These are phyloP conservation scores for Todus mexicanus DNA, from an alignment of 2,797 vertebrate species.

Conservation along the genomic window DNA sequence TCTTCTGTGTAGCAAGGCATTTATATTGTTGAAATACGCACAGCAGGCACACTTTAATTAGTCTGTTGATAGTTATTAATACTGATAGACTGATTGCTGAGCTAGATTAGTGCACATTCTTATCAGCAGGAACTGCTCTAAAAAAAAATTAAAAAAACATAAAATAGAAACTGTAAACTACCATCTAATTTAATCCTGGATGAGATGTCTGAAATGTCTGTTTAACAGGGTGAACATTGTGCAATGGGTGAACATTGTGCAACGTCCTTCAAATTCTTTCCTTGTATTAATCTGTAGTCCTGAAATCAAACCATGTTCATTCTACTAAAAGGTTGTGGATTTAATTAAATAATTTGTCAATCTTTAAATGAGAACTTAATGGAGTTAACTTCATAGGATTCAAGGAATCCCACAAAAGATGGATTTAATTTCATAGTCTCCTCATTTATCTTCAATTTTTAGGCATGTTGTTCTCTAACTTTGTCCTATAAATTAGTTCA, in stretches of 20 bases:
- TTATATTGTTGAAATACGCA: slow-evolving; percentile 9
- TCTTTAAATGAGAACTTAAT: not conserved
- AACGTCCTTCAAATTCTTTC: not conserved
- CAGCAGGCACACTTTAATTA: slow-evolving; percentile 20
- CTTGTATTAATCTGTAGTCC: not conserved
- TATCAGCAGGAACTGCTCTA: not conserved
- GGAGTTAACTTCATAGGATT: not conserved
- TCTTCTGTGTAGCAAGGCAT: not conserved
- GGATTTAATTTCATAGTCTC: not conserved
- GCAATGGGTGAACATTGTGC: not conserved
- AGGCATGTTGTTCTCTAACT: not conserved
- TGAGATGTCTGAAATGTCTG: not conserved
- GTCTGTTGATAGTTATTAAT: slow-evolving; percentile 19
- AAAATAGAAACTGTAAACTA: not conserved
- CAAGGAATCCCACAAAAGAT: not conserved
- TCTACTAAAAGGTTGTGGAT: fast-evolving
- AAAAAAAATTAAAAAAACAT: not conserved
- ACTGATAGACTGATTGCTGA: slow-evolving; percentile 15
- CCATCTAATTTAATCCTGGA: not conserved
- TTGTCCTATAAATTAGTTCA: not conserved
- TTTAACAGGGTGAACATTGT: not conserved
- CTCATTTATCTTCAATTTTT: not conserved
- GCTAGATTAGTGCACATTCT: not conserved
- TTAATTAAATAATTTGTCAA: not conserved
- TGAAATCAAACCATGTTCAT: not conserved